Base-by-base conservation (phyloP, 2,113 vertebrate genomes). In the Salvelinus alpinus region DNA sequence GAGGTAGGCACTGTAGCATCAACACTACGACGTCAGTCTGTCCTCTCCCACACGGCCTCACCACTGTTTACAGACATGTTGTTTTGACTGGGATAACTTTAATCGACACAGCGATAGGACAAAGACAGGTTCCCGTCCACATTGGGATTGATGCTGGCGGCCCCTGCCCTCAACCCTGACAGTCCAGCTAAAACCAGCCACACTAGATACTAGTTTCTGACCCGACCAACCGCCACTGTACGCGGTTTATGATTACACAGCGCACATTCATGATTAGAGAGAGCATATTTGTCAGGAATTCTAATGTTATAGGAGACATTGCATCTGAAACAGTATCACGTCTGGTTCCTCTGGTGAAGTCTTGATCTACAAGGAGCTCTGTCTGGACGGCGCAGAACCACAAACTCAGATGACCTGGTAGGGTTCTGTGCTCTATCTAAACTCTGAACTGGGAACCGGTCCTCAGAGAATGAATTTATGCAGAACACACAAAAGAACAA, bases 81-180 rank as follows among this genome's bases (percentile, higher is more conserved):
- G 75, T 86, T 89, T 86, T 81, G 62, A 84, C 72, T 85, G 72
- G 16, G 87, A 88, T 84, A 88, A 79, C 79, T 82, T 88, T 85
- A 87, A 89, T 90, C 87, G 64, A 72, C 59, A 31, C 22, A 64
- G 68, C 74, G 84, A 91, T 85, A 86, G 76, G 67, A 76, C 8
- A 13, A 22, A 59, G 76, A 76, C 72, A 70, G 60, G 51, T 75
- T 74, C 29, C 20, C 57, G 75, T 76, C 72, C 72, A 84, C 57
- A 75, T n/a, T 34, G 48, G 48, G 70, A 79, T 76, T 79, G 81
- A 62, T 73, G 74, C 81, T 80, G 71, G 54, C 5, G 76, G 84
- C 73, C 76, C 34, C 59, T 81, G 79, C 83, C 74, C 76, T 77
- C 70, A 73, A 86, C 70, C 75, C 84, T 81, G 62, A 4, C 31